A percentile compares a stretch with the other conserved stretches of the same genome.
Conservation (phyloP, 2,797 vertebrate genomes). For the Phrynocephalus forsythii region DNA sequence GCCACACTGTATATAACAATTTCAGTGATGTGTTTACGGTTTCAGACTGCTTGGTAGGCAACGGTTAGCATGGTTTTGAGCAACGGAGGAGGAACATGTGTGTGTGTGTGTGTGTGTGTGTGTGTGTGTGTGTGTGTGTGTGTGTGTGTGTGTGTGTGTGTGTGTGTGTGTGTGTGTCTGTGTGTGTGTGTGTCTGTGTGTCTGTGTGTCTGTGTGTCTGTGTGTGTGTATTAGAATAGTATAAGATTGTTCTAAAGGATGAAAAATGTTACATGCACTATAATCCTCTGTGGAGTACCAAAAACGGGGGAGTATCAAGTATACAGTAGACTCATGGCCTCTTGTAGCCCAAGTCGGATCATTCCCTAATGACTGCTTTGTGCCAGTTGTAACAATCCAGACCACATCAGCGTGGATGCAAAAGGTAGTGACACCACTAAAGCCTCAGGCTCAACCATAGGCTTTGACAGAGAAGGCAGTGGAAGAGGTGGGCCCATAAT, state of each 20-base stretch:
- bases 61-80: neutral
- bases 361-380: neutral
- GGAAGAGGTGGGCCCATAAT: neutral
- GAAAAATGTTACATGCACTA: neutral
- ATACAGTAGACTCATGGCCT: neutral
- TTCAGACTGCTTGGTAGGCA: neutral
- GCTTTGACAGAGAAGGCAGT: neutral
- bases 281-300: neutral
- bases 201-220: too few relatives aligned
- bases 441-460: neutral
- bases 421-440: neutral
- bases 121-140: too few relatives aligned
- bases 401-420: conserved; percentile 1
- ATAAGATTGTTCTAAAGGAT: neutral
- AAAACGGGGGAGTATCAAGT: neutral
- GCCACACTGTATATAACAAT: neutral
- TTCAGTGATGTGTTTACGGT: neutral
- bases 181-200: too few relatives aligned
- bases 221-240: neutral
- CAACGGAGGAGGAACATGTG: too few relatives aligned
- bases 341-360: neutral
- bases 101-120: too few relatives aligned
- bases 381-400: neutral
- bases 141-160: too few relatives aligned
- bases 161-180: too few relatives aligned